Base-by-base conservation (phyloP, 2,797 vertebrate species). In the Gymnocypris eckloni region DNA sequence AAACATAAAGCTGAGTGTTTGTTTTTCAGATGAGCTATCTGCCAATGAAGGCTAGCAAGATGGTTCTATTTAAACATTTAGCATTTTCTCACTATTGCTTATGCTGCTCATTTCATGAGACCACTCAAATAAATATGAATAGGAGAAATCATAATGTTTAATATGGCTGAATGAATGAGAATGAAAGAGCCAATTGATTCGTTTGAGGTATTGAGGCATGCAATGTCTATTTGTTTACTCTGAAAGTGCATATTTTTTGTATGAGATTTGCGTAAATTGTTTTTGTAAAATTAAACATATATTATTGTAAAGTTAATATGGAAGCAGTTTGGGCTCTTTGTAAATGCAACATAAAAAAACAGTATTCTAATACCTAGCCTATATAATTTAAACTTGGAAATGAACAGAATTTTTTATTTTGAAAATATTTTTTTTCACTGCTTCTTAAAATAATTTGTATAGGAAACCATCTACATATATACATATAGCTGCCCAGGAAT, bases 1-100 rank as follows among this genome's bases (percentile, higher is more conserved):
- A 61, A 79, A 76, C 39, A 81, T 71, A 78, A 77, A 72, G 37
- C 56, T 81, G 28, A 84, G 12, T 16, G 43, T 81, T 87, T 78
- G 81, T 80, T 82, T 78, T 84, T 45, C 25, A 25, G 15, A 67
- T 75, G 25, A 41, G 9, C 56, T 45, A 28, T 52, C 33, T 18
- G n/a, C 33, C 64, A 16, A n/a, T 45, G 33, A 50, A 41, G 45
- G 15, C 28, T 66, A 76, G 22, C 50, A 71, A 43, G 18, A 66
- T 33, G 81, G 20, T 28, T 52, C 8, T 16, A 54, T 77, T 56
- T 22, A 3, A 56, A 52, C 75, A 22, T 59, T 59, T 22, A 7
- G 2, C 33, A 18, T 82, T 71, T 67, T n/a, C 33, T 33, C 33
- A 0, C 33, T 33, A 33, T 33, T 45, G 7, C 33, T 77, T 28